Percentiles rank a stretch among this genome's conserved stretches.
These are phyloP conservation scores for Xenotilapia longispinis DNA, from an alignment of 2,113 vertebrate species.

Conservation along the genomic window DNA sequence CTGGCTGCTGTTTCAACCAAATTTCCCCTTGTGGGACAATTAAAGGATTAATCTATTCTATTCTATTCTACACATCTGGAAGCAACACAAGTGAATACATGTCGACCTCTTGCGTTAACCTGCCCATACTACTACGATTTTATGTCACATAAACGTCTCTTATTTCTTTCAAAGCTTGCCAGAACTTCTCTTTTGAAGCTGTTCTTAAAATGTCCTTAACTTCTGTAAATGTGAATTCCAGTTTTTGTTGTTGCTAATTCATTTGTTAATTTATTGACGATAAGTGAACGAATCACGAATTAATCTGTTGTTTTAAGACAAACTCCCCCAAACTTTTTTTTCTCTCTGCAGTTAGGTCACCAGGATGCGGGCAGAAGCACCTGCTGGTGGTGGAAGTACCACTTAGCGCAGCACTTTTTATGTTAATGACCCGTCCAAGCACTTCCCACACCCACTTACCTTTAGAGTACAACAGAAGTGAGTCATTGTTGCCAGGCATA, in stretches of 20 bases:
- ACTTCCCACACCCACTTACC: slow-evolving; percentile 2
- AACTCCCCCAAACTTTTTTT: neutral
- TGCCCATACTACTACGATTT: neutral
- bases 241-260: neutral
- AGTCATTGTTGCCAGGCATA: neutral
- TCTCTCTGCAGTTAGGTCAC: neutral
- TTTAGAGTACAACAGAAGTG: neutral
- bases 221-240: neutral
- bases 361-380: slow-evolving; percentile 49
- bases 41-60: neutral
- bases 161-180: neutral
- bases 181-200: neutral
- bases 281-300: neutral
- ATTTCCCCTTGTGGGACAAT: neutral
- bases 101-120: neutral
- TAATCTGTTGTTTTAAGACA: neutral
- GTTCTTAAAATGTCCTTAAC: neutral
- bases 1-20: neutral
- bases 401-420: slow-evolving; percentile 52
- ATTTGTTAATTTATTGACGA: neutral
- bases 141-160: neutral
- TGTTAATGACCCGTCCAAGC: slow-evolving; percentile 40
- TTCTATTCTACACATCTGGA: neutral
- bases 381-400: slow-evolving; percentile 14
- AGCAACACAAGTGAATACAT: neutral